These are phyloP conservation scores for Syngnathoides biaculeatus DNA, from an alignment of 2,113 vertebrate species.

Conservation along the genomic window DNA sequence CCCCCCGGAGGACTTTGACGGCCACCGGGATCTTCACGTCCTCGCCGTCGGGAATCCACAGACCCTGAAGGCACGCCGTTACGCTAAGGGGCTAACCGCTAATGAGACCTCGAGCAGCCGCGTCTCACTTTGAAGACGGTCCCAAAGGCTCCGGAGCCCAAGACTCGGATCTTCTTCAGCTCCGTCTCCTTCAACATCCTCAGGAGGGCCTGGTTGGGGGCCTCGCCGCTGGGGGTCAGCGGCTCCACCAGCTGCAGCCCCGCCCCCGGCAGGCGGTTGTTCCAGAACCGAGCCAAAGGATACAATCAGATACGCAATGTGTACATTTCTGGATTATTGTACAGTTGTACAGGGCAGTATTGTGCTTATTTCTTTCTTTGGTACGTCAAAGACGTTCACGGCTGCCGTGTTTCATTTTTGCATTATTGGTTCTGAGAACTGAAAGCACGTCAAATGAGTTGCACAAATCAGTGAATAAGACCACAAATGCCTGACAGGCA, in stretches of 20 bases:
- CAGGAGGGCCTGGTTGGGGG: constrained; percentile 89
- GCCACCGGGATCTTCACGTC: constrained; percentile 93
- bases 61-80: constrained; percentile 70
- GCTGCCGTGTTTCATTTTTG: too few relatives aligned
- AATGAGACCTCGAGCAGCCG: background rate
- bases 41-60: constrained; percentile 94
- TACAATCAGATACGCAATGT: too few relatives aligned
- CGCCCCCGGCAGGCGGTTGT: background rate
- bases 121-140: constrained; percentile 87
- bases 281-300: too few relatives aligned
- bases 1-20: constrained; percentile 93
- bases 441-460: too few relatives aligned
- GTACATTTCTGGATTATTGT: too few relatives aligned
- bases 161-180: constrained; percentile 85
- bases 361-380: too few relatives aligned
- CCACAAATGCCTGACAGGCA: too few relatives aligned
- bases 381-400: too few relatives aligned
- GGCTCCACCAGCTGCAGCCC: constrained; percentile 83
- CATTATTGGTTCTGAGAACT: too few relatives aligned
- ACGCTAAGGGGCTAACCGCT: background rate
- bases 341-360: too few relatives aligned
- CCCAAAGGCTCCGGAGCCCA: constrained; percentile 93
- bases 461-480: too few relatives aligned
- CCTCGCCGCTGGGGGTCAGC: constrained; percentile 86
- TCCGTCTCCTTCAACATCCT: constrained; percentile 94